phyloP scores from a whole-genome alignment of 37 sponge, comb jelly and placozoan genomes.

The Chondrosia reniformis region DNA sequence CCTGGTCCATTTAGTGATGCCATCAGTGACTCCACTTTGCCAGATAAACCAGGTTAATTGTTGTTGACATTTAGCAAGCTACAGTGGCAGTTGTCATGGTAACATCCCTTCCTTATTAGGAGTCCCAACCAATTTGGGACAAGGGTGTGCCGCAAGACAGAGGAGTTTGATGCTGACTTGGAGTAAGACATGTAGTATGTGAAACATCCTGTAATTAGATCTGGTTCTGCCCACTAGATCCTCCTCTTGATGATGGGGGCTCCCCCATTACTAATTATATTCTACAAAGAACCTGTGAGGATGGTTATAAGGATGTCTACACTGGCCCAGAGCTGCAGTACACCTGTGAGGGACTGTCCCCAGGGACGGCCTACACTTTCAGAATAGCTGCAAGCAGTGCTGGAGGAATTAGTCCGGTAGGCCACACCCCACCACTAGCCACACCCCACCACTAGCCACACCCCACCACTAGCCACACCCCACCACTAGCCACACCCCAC shows the following conservation, averaged over 20 bases:
- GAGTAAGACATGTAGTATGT: background rate
- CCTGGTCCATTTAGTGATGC: background rate
- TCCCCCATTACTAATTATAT: background rate
- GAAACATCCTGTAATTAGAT: background rate
- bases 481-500: no score
- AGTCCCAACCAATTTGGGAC: background rate
- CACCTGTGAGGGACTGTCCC: conserved; percentile 36
- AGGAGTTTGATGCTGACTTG: background rate
- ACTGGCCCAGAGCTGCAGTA: conserved; percentile 29
- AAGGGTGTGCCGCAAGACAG: no score
- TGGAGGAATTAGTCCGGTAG: conserved; percentile 19
- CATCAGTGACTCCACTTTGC: background rate
- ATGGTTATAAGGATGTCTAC: background rate
- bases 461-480: no score
- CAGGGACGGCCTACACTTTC: conserved; percentile 38
- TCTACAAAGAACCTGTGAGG: background rate
- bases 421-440: background rate
- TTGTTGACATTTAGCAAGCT: background rate
- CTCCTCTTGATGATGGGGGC: conserved; percentile 24
- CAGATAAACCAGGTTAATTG: conserved; percentile 13
- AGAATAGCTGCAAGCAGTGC: conserved; percentile 44
- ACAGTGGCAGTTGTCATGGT: background rate
- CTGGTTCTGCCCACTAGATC: background rate
- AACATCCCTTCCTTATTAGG: background rate
- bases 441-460: background rate